Conservation (phyloP, 2,797 vertebrate species). For the Petrocephalus sullivani region DNA sequence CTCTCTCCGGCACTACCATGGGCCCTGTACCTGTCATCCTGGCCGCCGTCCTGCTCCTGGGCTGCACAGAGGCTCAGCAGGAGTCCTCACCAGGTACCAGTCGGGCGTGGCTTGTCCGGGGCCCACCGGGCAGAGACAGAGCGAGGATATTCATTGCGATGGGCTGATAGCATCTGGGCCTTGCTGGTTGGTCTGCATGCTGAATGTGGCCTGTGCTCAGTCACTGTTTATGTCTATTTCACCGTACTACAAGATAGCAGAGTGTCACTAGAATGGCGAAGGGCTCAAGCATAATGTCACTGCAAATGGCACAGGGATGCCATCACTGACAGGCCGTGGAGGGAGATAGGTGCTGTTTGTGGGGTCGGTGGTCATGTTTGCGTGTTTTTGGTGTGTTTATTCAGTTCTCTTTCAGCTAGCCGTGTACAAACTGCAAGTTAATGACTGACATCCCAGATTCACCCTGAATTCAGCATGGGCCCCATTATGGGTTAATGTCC, state of each 20-base stretch:
- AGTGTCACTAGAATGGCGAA: background rate
- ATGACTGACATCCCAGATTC: background rate
- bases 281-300: background rate
- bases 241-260: background rate
- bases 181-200: background rate
- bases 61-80: constrained; percentile 32
- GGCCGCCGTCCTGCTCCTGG: constrained; percentile 44
- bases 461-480: background rate
- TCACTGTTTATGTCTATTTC: background rate
- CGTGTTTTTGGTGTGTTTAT: constrained; percentile 15
- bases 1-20: constrained; percentile 41
- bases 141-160: background rate
- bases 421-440: background rate
- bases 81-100: constrained; percentile 44
- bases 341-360: background rate
- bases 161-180: background rate
- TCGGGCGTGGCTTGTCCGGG: background rate
- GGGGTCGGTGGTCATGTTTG: background rate
- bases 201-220: background rate
- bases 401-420: background rate
- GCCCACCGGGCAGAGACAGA: background rate
- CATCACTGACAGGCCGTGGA: background rate
- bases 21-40: constrained; percentile 18
- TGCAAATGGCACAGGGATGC: background rate
- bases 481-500: background rate